These are phyloP conservation scores for Hyla sarda DNA, from an alignment of 2,113 vertebrate genomes.

Conservation along the genomic window DNA sequence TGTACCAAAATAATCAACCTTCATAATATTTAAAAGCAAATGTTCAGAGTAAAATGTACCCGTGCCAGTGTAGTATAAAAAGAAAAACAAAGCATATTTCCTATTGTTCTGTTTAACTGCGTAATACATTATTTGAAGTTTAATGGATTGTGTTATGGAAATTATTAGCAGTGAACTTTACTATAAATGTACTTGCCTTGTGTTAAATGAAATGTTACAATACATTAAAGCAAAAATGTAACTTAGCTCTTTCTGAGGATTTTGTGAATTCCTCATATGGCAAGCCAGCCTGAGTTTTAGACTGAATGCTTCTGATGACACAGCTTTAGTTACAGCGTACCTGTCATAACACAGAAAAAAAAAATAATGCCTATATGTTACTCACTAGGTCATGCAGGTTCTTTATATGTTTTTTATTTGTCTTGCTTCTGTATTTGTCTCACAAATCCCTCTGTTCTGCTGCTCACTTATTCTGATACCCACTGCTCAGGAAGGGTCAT, in stretches of 20 bases:
- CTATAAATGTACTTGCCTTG: conserved; percentile 13
- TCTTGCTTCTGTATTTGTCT: too few species aligned
- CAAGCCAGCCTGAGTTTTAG: background rate
- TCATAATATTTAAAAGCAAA: background rate
- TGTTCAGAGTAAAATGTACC: conserved; percentile 13
- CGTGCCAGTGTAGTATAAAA: background rate
- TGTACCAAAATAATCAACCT: background rate
- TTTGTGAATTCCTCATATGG: background rate
- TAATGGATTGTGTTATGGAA: conserved; percentile 13
- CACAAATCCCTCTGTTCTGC: too few species aligned
- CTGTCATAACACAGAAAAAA: too few species aligned
- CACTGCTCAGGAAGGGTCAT: too few species aligned
- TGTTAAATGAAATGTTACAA: conserved; percentile 25
- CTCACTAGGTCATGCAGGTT: too few species aligned
- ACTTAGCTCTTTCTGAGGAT: background rate
- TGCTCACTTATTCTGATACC: too few species aligned
- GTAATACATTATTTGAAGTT: conserved; percentile 27
- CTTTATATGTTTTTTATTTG: too few species aligned
- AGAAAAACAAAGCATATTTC: conserved; percentile 28
- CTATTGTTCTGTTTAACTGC: background rate
- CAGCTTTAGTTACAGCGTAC: too few species aligned
- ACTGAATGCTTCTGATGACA: background rate
- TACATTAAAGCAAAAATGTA: background rate
- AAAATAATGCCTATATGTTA: too few species aligned
- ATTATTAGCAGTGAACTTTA: conserved; percentile 17